phyloP scores from a whole-genome alignment of 53 echinoderm and acorn worm genomes.

The Apostichopus leukothele region DNA sequence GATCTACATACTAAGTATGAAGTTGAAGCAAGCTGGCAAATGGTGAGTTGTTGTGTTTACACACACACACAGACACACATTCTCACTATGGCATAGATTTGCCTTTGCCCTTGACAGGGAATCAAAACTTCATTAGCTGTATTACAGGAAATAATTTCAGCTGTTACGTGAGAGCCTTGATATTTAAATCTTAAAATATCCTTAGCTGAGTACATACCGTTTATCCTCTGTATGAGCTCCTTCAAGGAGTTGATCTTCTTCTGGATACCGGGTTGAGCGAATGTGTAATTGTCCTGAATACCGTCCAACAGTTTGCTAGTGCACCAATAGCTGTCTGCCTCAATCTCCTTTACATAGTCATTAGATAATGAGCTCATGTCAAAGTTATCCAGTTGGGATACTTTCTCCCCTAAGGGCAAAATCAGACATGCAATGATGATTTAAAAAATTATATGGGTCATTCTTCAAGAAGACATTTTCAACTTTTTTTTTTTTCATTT shows the following conservation, averaged over 20 bases:
- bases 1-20: no score
- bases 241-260: constrained; percentile 84
- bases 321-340: constrained; percentile 97
- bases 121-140: no score
- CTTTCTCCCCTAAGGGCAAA: constrained; percentile 48
- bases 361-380: constrained; percentile 62
- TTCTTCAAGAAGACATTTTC: no score
- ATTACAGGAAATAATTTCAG: no score
- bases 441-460: no score
- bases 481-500: no score
- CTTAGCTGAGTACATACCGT: constrained; percentile 59
- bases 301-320: constrained; percentile 96
- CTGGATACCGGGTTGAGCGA: constrained; percentile 98
- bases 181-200: neutral
- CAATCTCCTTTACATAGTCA: constrained; percentile 72
- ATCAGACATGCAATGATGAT: neutral
- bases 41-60: no score
- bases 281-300: constrained; percentile 98
- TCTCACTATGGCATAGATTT: no score
- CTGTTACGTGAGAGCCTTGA: neutral
- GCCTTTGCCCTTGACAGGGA: no score
- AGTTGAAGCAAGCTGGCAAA: no score
- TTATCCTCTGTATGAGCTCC: constrained; percentile 93
- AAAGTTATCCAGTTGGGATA: constrained; percentile 49
- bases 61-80: no score